Conservation (phyloP, 2,113 vertebrate genomes). For the Boulengeromyrus knoepffleri region DNA sequence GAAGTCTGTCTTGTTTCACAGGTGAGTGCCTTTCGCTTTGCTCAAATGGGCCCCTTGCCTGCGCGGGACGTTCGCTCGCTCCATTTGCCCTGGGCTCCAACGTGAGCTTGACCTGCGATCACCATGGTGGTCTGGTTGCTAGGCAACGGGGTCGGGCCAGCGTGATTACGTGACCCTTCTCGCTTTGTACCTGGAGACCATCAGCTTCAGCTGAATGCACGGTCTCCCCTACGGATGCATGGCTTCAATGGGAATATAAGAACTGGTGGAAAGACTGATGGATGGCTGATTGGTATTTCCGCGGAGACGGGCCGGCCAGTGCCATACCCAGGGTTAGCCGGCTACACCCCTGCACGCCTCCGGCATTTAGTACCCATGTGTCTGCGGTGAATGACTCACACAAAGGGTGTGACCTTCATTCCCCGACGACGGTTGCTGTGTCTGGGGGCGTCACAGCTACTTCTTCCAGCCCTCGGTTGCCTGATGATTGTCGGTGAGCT, state of each 20-base stretch:
- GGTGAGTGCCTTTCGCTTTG: slow-evolving; percentile 57
- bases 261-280: background rate
- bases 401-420: slow-evolving; percentile 15
- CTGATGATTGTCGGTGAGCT: background rate
- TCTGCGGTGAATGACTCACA: background rate
- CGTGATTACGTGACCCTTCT: background rate
- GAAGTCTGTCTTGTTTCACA: slow-evolving; percentile 96
- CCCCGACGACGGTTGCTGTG: background rate
- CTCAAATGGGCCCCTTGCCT: background rate
- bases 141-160: slow-evolving; percentile 31
- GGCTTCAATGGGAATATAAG: background rate
- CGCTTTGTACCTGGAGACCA: slow-evolving; percentile 6
- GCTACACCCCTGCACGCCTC: background rate
- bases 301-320: background rate
- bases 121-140: slow-evolving; percentile 28
- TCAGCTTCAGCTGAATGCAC: background rate
- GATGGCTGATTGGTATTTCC: background rate
- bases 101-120: background rate
- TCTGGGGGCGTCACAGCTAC: background rate
- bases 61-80: background rate
- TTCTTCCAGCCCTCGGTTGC: background rate
- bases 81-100: background rate
- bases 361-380: background rate
- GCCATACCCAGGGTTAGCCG: background rate
- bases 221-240: background rate